Conservation (phyloP, 2,797 vertebrate species). For the Atherinosoma microstoma region DNA sequence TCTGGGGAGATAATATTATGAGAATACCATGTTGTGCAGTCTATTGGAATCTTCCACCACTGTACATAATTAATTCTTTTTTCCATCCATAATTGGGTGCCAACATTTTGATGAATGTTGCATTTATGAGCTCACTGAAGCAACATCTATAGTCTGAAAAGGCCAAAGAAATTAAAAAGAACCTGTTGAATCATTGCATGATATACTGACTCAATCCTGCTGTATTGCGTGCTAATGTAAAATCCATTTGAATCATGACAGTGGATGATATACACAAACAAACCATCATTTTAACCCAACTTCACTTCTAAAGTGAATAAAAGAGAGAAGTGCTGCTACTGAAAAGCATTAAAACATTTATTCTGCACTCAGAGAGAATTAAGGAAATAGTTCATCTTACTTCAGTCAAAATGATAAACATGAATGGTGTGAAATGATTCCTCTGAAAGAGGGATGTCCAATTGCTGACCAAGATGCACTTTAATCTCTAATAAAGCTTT, state of each 20-base stretch:
- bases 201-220: not conserved
- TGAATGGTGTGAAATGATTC: constrained; percentile 3
- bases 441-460: not conserved
- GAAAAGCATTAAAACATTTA: not conserved
- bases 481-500: constrained; percentile 40
- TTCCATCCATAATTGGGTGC: not conserved
- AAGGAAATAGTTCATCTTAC: not conserved
- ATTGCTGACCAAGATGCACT: constrained; percentile 26
- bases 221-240: not conserved
- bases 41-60: not conserved
- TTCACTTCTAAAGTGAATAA: constrained; percentile 14
- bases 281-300: not conserved
- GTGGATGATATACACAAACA: not conserved
- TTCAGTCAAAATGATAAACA: not conserved
- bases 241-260: not conserved
- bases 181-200: not conserved
- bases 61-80: not conserved
- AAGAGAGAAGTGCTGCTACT: not conserved
- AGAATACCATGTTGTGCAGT: not conserved
- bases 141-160: not conserved
- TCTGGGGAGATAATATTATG: not conserved
- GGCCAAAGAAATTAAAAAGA: not conserved
- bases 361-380: not conserved
- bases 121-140: not conserved
- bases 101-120: not conserved